Evolutionary conservation across 64 coral and sea anemone genomes (phyloP), one percentile per base, ranked within the genome.

Genomic region (Montipora cactus): DNA sequence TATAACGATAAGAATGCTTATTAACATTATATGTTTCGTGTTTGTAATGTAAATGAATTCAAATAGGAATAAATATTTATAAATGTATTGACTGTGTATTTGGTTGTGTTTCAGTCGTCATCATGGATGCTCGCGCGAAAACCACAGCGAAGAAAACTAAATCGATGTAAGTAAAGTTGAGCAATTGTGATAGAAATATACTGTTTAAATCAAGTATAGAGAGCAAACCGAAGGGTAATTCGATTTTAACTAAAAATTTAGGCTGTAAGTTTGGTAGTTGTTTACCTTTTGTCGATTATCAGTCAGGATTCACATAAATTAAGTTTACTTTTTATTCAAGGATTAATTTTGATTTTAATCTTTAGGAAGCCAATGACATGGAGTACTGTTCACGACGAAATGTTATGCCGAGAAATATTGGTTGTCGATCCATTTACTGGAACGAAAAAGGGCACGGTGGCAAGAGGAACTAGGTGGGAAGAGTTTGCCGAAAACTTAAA

Each of bases 41-140:
- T 81, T 81, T 81, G 52, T 81, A 81, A 81, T 81, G 51, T 81
- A 81, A 81, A 81, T 81, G 79, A 81, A 81, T 81, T 81, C 79
- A 81, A 81, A 81, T 81, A 81, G 49, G 79, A 81, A 79, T 79
- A 79, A 79, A 79, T 79, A 79, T 79, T 79, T 79, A 79, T 79
- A 78, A 66, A 12, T 66, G 61, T 66, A 66, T 66, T 66, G 61
- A 66, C 61, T 66, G 61, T 66, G 61, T 66, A 66, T 66, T 66
- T 66, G 8, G 11, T 66, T 66, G 61, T 37, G 69, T 25, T 73
- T 19, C 28, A 37, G 28, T 37, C 1, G 1, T 37, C 68, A 71
- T 37, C 28, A 37, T 37, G 28, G 28, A 37, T 37, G 28, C 28
- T 37, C 28, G 28, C 28, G 28, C 28, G 28, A 37, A 37, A 37